These are phyloP conservation scores for Rotaria socialis DNA, from an alignment of 2,888 invertebrate genomes.

Conservation along the genomic window DNA sequence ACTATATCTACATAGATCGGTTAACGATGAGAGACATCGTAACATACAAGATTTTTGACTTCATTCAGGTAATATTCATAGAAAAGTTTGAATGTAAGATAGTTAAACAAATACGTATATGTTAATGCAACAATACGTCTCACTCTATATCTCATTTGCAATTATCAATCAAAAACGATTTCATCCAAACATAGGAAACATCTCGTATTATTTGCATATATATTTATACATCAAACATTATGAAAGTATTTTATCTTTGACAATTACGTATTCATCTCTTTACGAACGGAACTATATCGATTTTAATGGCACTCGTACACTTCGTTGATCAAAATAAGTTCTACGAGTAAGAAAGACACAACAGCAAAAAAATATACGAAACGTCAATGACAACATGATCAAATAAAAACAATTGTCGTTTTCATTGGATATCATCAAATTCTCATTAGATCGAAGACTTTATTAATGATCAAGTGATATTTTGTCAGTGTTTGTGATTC, in stretches of 20 bases:
- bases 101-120: not conserved
- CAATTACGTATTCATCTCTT: too few species aligned
- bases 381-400: not conserved
- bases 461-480: not conserved
- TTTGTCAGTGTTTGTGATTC: not conserved
- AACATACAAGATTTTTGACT: too few species aligned
- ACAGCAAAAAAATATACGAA: not conserved
- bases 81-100: too few species aligned
- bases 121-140: not conserved
- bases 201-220: too few species aligned
- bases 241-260: too few species aligned
- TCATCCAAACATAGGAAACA: too few species aligned
- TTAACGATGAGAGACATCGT: not conserved
- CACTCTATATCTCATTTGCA: not conserved
- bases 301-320: not conserved
- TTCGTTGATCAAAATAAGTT: not conserved
- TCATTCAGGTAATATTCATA: not conserved
- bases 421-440: not conserved
- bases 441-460: not conserved
- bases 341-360: too few species aligned
- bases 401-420: not conserved
- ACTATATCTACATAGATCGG: not conserved
- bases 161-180: too few species aligned
- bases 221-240: too few species aligned
- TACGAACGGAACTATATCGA: too few species aligned